phyloP scores from a whole-genome alignment of 2,888 invertebrate genomes.

The Harpagoxenus sublaevis region DNA sequence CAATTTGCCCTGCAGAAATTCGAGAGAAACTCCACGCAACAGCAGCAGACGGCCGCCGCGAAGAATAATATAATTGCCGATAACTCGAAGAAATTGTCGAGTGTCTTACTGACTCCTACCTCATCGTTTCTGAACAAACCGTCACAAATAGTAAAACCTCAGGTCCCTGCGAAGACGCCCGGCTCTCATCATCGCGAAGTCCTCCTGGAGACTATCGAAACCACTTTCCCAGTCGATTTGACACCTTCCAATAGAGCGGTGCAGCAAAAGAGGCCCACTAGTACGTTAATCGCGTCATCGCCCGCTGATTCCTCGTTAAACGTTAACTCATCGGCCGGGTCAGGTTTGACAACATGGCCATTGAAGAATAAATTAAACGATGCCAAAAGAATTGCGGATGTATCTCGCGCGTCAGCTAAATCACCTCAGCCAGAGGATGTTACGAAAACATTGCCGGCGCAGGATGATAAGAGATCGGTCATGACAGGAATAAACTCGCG shows the following conservation, averaged over 20 bases:
- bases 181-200: constrained; percentile 79
- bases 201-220: constrained; percentile 89
- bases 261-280: constrained; percentile 87
- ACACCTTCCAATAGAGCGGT: constrained; percentile 87
- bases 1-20: constrained; percentile 90
- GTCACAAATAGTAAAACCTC: constrained; percentile 78
- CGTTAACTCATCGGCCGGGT: constrained; percentile 69
- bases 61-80: constrained; percentile 14
- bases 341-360: constrained; percentile 88
- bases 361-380: constrained; percentile 88
- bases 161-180: constrained; percentile 69
- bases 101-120: constrained; percentile 67
- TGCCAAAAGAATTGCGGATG: constrained; percentile 81
- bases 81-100: constrained; percentile 57
- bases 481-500: constrained; percentile 67
- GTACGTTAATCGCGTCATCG: constrained; percentile 81
- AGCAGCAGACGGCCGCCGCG: constrained; percentile 61
- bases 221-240: constrained; percentile 89
- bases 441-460: constrained; percentile 60
- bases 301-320: constrained; percentile 55
- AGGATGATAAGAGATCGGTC: constrained; percentile 69
- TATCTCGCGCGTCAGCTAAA: constrained; percentile 63
- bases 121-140: constrained; percentile 76
- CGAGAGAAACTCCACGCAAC: constrained; percentile 88
- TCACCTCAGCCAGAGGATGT: constrained; percentile 45